Evolutionary conservation across 2,888 invertebrate species (phyloP).

Genomic region (Ormyrus nitidulus): DNA sequence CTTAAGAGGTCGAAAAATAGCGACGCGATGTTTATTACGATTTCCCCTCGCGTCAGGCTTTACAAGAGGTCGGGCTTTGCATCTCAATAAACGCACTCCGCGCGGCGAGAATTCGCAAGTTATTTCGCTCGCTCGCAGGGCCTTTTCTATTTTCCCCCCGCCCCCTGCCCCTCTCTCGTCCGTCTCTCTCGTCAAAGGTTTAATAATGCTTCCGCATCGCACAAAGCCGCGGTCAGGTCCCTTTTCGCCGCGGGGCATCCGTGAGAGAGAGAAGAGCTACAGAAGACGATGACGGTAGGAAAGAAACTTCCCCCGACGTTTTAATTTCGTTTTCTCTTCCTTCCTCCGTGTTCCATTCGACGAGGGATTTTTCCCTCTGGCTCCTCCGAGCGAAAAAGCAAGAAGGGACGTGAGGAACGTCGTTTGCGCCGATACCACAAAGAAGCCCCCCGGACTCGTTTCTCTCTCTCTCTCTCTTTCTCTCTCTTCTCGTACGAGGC

Average conservation of each 20-base stretch:
- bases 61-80: slow-evolving; percentile 18
- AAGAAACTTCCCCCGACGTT: slow-evolving; percentile 63
- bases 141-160: slow-evolving; percentile 39
- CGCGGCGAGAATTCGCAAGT: slow-evolving; percentile 64
- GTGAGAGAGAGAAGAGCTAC: slow-evolving; percentile 36
- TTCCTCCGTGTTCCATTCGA: slow-evolving; percentile 46
- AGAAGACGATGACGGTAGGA: slow-evolving; percentile 29
- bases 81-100: slow-evolving; percentile 24
- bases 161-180: slow-evolving; percentile 38
- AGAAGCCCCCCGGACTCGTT: slow-evolving; percentile 58
- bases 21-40: neutral
- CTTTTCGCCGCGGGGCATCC: slow-evolving; percentile 58
- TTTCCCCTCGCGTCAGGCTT: neutral
- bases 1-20: neutral
- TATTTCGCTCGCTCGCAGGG: slow-evolving; percentile 62
- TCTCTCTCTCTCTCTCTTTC: slow-evolving; percentile 5
- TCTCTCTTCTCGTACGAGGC: slow-evolving; percentile 44
- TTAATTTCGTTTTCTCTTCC: slow-evolving; percentile 70
- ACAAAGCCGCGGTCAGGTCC: slow-evolving; percentile 69
- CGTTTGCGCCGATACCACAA: slow-evolving; percentile 63
- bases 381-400: slow-evolving; percentile 37
- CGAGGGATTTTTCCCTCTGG: slow-evolving; percentile 22
- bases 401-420: slow-evolving; percentile 43
- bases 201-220: slow-evolving; percentile 63
- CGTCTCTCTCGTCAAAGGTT: slow-evolving; percentile 64